Percentiles rank a stretch among this genome's conserved stretches.
Evolutionary conservation across 1,140 invertebrate species (phyloP).

Genomic region (Camponotus pennsylvanicus): DNA sequence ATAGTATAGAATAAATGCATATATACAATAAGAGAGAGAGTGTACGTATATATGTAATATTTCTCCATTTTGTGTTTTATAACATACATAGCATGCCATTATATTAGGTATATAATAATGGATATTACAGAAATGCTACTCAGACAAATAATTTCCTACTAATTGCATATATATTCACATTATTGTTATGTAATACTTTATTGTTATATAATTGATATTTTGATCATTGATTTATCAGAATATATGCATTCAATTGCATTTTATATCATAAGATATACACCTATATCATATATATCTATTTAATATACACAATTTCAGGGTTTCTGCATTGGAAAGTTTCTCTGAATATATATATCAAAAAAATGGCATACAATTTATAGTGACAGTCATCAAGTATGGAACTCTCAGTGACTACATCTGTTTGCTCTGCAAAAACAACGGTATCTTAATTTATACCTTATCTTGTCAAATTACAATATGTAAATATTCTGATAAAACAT

Average conservation of each 20-base stretch:
- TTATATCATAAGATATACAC: neutral
- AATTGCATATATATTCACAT: neutral
- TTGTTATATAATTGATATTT: neutral
- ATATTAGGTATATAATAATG: neutral
- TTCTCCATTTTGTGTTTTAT: neutral
- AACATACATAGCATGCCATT: neutral
- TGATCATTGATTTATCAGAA: conserved; percentile 18
- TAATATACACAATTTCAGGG: neutral
- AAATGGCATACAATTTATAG: neutral
- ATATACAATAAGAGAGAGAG: no score
- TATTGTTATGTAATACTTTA: neutral
- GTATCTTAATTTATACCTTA: neutral
- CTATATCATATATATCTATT: neutral
- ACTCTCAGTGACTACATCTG: neutral
- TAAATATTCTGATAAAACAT: neutral
- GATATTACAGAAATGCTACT: neutral
- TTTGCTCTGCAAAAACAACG: neutral
- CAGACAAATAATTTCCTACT: no score
- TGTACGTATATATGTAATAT: neutral
- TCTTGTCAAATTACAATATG: neutral
- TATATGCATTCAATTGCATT: neutral
- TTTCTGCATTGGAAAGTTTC: neutral
- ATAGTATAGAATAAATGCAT: neutral
- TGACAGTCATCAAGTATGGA: neutral
- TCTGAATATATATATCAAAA: neutral